phyloP scores from a whole-genome alignment of 2,888 invertebrate species.

The Spodoptera exigua region DNA sequence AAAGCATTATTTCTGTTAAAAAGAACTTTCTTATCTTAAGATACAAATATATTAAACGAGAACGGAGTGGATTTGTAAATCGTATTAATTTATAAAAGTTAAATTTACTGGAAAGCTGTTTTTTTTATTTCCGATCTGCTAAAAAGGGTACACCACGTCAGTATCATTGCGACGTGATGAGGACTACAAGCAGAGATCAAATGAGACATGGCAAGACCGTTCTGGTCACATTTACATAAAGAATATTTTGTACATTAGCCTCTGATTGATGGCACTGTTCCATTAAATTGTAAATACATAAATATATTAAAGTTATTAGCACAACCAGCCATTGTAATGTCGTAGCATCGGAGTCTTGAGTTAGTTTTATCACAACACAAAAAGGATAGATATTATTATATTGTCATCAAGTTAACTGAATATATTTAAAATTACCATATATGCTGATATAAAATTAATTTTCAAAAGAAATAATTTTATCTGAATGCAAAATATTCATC shows the following conservation, averaged over 20 bases:
- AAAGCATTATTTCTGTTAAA: conserved; percentile 69
- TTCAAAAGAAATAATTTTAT: too few relatives aligned
- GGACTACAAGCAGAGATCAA: conserved; percentile 85
- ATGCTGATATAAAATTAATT: too few relatives aligned
- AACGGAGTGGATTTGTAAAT: conserved; percentile 73
- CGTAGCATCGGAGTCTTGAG: conserved; percentile 63
- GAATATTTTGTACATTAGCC: conserved; percentile 83
- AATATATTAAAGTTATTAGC: conserved; percentile 56
- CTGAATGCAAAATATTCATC: too few relatives aligned
- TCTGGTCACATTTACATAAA: conserved; percentile 72
- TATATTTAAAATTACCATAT: too few relatives aligned
- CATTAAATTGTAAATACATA: conserved; percentile 63
- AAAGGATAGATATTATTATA: conserved; percentile 26
- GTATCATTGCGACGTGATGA: conserved; percentile 56
- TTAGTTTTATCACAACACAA: conserved; percentile 65
- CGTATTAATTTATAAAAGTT: conserved; percentile 67
- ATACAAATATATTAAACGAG: conserved; percentile 71
- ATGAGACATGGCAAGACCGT: conserved; percentile 83
- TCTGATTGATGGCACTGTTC: conserved; percentile 80
- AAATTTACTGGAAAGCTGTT: conserved; percentile 68
- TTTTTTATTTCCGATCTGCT: conserved; percentile 71
- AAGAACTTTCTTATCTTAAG: conserved; percentile 74
- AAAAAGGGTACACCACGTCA: conserved; percentile 73
- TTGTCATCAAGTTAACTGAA: conserved; percentile 41
- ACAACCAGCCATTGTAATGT: conserved; percentile 67